Percentiles rank a stretch among this genome's conserved stretches.
Conservation (phyloP, 37 sponge, comb jelly and placozoan species). For the Cliona cf. orientalis region DNA sequence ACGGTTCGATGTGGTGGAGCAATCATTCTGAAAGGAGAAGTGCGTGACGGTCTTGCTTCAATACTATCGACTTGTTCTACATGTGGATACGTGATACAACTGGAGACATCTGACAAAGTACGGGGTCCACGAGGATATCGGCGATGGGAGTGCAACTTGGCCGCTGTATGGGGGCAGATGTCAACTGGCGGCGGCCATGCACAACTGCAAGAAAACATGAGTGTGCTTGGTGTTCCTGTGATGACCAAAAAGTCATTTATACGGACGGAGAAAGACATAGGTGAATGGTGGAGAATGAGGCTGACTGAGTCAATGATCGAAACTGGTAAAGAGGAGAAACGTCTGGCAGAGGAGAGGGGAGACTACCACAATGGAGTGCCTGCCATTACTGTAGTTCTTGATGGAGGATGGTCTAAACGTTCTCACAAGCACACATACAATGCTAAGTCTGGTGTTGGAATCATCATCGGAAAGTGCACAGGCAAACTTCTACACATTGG, state of each 20-base stretch:
- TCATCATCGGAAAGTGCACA: conserved; percentile 8
- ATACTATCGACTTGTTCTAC: conserved; percentile 11
- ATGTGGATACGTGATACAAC: not conserved
- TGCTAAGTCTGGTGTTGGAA: conserved; percentile 23
- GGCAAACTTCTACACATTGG: conserved; percentile 20
- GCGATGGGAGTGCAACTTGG: conserved; percentile 47
- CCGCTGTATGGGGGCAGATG: conserved; percentile 69
- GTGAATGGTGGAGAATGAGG: not conserved
- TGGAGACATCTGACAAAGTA: conserved; percentile 40
- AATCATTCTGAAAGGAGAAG: conserved; percentile 23
- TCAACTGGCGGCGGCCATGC: conserved; percentile 47
- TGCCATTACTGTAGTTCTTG: conserved; percentile 19
- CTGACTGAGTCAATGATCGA: conserved; percentile 5
- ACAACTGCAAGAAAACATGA: conserved; percentile 11
- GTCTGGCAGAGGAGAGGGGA: not conserved
- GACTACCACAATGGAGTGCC: conserved; percentile 12
- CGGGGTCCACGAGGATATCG: too few species aligned
- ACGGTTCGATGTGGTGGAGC: conserved; percentile 6
- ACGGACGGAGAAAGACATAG: conserved; percentile 30
- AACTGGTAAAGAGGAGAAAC: conserved; percentile 21
- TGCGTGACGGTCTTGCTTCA: conserved; percentile 41
- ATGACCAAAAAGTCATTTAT: conserved; percentile 45
- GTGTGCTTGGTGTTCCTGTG: conserved; percentile 34
- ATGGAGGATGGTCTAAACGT: conserved; percentile 26
- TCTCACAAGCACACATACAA: conserved; percentile 23